Evolutionary conservation across 2,113 vertebrate genomes (phyloP), one percentile per base, ranked within the genome.

Genomic region (Panurus biarmicus): DNA sequence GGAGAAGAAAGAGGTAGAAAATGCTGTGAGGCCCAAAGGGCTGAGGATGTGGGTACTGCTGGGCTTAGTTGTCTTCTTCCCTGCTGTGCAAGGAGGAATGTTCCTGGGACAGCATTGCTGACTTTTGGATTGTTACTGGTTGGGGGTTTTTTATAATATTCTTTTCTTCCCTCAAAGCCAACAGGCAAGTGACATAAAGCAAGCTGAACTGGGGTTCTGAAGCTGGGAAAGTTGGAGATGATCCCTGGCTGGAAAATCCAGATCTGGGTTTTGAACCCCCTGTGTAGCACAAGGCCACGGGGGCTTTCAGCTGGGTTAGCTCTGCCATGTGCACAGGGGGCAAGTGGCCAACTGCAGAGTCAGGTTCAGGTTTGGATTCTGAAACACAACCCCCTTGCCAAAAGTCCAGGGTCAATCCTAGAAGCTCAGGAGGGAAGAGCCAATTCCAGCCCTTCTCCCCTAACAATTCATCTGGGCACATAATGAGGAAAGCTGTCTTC

Each of bases 21-120:
- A 93, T 44, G 67, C 60, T 70, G 54, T 82, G 84, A 92, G 56
- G 84, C 74, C 77, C 71, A 82, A 85, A 92, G 87, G 60, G 35
- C 77, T 70, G 51, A 94, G 67, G 91, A 97, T 93, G 87, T 94
- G 93, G 82, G 82, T 80, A 86, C 71, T 91, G 89, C 87, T 91
- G 89, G 60, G 72, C 67, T 93, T 94, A 79, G 85, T 94, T 94
- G 60, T 77, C 64, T 84, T 70, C 73, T 85, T 94, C 87, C 56
- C 72, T 80, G 85, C 67, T 83, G 31, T 87, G 38, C 1, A 1
- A 73, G 56, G 78, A 53, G 12, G 74, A 94, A 83, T 83, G 74
- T 76, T 94, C 74, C 78, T 94, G 94, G 89, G 84, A 83, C 42
- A 87, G 64, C 1, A 4, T 44, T 70, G 31, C 56, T 84, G 71